Evolutionary conservation across 64 coral and sea anemone species (phyloP), one percentile per base, ranked within the genome.

Genomic region (Actinia equina): DNA sequence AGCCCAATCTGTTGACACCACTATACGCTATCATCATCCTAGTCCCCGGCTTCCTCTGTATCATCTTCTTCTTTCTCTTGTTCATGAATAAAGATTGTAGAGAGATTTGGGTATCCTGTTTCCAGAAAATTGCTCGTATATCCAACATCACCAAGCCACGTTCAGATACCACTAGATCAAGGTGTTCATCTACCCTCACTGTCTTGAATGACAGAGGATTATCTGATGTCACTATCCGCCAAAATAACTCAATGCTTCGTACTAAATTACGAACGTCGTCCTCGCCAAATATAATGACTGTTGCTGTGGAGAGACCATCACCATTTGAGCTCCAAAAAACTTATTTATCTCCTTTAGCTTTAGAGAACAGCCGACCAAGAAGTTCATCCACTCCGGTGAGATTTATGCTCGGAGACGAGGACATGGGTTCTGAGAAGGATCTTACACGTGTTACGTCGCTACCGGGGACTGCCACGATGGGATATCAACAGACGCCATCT

Each of bases 11-110:
- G 12, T 82, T 82, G 85, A 84, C 82, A 51, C 86, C 82, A 3
- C 18, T 89, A 12, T 77, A 81, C 65, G 49, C 89, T 0, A 45
- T 91, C 15, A 91, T 53, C 15, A 87, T 99, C 0, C 65, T 95
- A 78, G 88, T 87, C 11, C 97, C 97, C 17, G 89, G 91, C 18
- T 86, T 99, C 84, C 78, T 85, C 0, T 95, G 97, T 10, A 42
- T 99, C 15, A 76, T 90, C 6, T 93, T 95, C 62, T 99, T 99
- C 77, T 89, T 86, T 79, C 85, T 95, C 16, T 81, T 99, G 4
- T 92, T 99, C 77, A 91, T 91, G 88, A 99, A 99, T 86, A 99
- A 93, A 89, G 97, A 99, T 30, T 90, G 93, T 59, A 91, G 97
- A 10, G 58, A 89, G 19, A 85, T 99, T 25, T 99, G 97, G 97